These are phyloP conservation scores for Amaurobius ferox DNA, from an alignment of 2,888 invertebrate species.

Conservation along the genomic window DNA sequence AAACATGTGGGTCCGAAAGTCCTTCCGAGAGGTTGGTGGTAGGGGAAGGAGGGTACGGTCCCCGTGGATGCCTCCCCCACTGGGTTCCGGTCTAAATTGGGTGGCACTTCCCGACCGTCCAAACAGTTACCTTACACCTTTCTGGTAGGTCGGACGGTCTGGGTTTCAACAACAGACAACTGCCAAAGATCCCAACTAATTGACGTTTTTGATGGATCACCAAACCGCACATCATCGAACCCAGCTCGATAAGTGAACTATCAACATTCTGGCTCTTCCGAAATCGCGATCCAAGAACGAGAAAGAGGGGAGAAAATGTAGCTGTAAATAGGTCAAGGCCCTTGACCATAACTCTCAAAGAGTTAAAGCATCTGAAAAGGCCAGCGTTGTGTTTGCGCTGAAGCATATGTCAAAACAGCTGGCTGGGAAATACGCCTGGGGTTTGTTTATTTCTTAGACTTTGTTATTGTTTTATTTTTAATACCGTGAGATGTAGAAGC, in stretches of 20 bases:
- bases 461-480: too few species aligned
- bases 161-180: too few species aligned
- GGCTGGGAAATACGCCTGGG: not conserved
- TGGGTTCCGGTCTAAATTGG: too few species aligned
- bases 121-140: too few species aligned
- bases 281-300: slow-evolving; percentile 20
- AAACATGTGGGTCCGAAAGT: too few species aligned
- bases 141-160: too few species aligned
- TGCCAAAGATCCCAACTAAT: too few species aligned
- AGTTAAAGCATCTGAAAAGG: not conserved
- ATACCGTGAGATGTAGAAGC: too few species aligned
- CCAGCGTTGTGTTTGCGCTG: not conserved
- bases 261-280: slow-evolving; percentile 17
- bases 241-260: slow-evolving; percentile 28
- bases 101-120: too few species aligned
- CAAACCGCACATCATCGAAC: not conserved
- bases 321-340: slow-evolving; percentile 6
- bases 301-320: not conserved
- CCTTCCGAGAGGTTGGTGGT: too few species aligned
- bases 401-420: not conserved
- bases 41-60: too few species aligned
- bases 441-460: not conserved
- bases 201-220: slow-evolving; percentile 20
- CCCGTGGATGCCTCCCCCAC: too few species aligned
- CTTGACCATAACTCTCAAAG: not conserved